Evolutionary conservation across 1,140 invertebrate genomes (phyloP), one percentile per base, ranked within the genome.

Genomic region (Sycobia sp.): DNA sequence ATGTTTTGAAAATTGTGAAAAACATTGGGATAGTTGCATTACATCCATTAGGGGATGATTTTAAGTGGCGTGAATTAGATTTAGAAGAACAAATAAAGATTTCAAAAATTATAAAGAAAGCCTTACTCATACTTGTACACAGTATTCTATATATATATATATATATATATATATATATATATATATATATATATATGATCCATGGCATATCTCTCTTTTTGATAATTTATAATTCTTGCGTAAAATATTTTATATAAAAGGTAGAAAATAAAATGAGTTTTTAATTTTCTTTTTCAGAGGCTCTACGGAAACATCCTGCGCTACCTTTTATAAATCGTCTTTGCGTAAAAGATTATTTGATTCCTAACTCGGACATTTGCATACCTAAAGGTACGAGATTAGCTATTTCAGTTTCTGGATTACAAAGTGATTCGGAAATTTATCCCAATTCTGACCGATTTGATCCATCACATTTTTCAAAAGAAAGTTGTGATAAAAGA

Each of bases 391-490:
- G 72, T 13, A 73, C 69, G 10, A 41, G 39, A n/a, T 53, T 79
- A 9, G 8, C 66, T 0, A 68, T 80, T 53, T 67, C 77, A 32
- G 43, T 73, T 1, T 56, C 63, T 18, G 68, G 63, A 4, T 25
- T 79, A 18, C 77, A 79, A 11, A 58, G 51, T 1, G 79, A 87
- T 69, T 71, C 78, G 7, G 68, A 83, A 29, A 74, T 78, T 55
- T 89, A 78, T 66, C 80, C 84, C 14, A 77, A 88, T 58, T 86
- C 88, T 4, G 80, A 85, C 13, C 72, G 71, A 38, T 90, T 87
- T 69, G 79, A 88, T 70, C 88, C 88, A 0, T 83, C 87, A 38
- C 71, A 86, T 47, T 89, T 89, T 69, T 69, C 77, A 43, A 61
- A 71, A 4, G 76, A 83, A 64, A 73, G 79, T 34, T 80, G 76